Conservation (phyloP, 2,797 vertebrate species). For the Rhynchotus rufescens region DNA sequence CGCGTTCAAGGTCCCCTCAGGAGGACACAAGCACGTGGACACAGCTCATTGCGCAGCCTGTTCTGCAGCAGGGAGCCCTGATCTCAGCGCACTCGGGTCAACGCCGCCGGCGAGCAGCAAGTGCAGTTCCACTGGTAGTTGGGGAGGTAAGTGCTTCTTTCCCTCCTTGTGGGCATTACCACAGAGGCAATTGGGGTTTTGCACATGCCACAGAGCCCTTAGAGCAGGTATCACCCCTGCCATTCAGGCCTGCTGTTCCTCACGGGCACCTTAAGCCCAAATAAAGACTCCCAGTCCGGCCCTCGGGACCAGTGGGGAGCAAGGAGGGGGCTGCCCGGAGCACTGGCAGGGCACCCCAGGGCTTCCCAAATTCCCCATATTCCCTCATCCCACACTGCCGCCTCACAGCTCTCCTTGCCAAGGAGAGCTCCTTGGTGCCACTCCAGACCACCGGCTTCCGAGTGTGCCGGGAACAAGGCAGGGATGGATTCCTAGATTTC, state of each 20-base stretch:
- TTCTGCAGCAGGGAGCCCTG: background rate
- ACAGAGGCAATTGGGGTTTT: slow-evolving; percentile 17
- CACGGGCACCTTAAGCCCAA: background rate
- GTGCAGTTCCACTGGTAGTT: background rate
- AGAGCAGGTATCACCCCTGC: background rate
- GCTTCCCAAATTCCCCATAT: background rate
- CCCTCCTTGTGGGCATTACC: background rate
- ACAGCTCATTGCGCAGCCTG: background rate
- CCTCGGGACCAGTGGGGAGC: background rate
- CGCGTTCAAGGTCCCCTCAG: background rate
- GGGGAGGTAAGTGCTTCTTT: background rate
- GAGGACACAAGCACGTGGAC: background rate
- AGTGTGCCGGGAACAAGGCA: background rate
- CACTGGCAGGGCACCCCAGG: background rate
- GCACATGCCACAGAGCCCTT: background rate
- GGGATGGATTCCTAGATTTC: background rate
- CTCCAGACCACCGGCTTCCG: background rate
- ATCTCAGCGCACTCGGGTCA: background rate
- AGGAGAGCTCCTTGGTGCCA: background rate
- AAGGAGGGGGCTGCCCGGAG: background rate
- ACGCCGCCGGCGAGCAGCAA: background rate
- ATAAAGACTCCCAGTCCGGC: fast-evolving
- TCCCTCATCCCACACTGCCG: too few relatives aligned
- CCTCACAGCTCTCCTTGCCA: background rate
- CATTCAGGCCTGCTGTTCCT: background rate